Evolutionary conservation across 1,140 invertebrate species (phyloP), one percentile per base, ranked within the genome.

Genomic region (Ostrea denselamellosa): DNA sequence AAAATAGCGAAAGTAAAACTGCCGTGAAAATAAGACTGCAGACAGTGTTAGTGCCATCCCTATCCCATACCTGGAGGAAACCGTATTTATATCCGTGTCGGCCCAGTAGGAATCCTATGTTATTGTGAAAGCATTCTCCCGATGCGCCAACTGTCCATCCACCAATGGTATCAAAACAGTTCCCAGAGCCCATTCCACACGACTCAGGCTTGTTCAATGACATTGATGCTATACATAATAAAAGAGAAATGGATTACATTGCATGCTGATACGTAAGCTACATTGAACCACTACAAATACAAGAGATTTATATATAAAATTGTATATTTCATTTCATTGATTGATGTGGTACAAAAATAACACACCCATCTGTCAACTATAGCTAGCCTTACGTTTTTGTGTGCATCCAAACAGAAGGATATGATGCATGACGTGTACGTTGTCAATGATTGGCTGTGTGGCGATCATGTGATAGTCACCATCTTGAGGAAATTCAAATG

Each of bases 381-480:
- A 44, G 34, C 34, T 17, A 17, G n/a, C 1, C 71, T 54, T 83
- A 83, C 82, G 25, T 14, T 83, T 53, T n/a, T 22, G 17, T 19
- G 19, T 82, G 85, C 92, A 93, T 62, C 92, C 92, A 86, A 90
- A 90, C 12, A 93, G 22, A 2, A 93, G 58, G 68, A 90, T 92
- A 83, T 93, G 92, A 86, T 93, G 92, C 87, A 92, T 91, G 8
- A 91, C 88, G 17, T 91, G 65, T 8, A 81, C 71, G 83, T 93
- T 93, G 88, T 91, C 90, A 9, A 93, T 85, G 8, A 90, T 12
- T 12, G 91, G 91, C 58, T 90, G 62, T 0, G 88, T 90, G 62
- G 91, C 92, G 28, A 93, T 89, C 71, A 93, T 68, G 85, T 93
- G 92, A 52, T 89, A 91, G 82, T 91, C 91, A 8, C 44, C 84